Conservation (phyloP, 2,888 invertebrate genomes). For the Drosophila borealis region DNA sequence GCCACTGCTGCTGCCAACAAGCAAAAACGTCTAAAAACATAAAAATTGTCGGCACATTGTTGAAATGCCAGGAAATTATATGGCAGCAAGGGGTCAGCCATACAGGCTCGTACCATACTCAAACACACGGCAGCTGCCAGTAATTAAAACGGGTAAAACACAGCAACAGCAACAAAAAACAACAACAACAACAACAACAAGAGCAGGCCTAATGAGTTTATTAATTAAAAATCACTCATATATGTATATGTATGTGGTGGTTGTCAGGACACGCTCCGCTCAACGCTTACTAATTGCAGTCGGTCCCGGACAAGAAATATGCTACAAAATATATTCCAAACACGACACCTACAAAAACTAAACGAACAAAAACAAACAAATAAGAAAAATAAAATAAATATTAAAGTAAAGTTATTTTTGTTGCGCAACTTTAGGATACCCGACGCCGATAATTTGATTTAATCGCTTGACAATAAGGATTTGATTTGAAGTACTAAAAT, state of each 20-base stretch:
- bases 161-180: slow-evolving; percentile 25
- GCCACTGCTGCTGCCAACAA: slow-evolving; percentile 38
- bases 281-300: slow-evolving; percentile 48
- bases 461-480: no score
- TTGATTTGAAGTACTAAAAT: no score
- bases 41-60: slow-evolving; percentile 73
- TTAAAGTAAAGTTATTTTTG: not conserved
- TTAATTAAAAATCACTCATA: slow-evolving; percentile 75
- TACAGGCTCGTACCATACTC: slow-evolving; percentile 20
- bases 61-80: slow-evolving; percentile 78
- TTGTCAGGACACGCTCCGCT: slow-evolving; percentile 31
- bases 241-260: slow-evolving; percentile 29
- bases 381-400: not conserved
- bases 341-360: slow-evolving; percentile 32
- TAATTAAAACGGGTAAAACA: slow-evolving; percentile 76
- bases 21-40: slow-evolving; percentile 62
- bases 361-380: not conserved
- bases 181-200: slow-evolving; percentile 32
- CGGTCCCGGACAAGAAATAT: slow-evolving; percentile 34
- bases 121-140: slow-evolving; percentile 65
- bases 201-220: slow-evolving; percentile 74
- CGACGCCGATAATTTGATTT: not conserved
- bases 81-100: slow-evolving; percentile 54
- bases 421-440: not conserved
- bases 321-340: slow-evolving; percentile 56